These are phyloP conservation scores for Oreohelix idahoensis DNA, from an alignment of 1,140 invertebrate species.

Conservation along the genomic window DNA sequence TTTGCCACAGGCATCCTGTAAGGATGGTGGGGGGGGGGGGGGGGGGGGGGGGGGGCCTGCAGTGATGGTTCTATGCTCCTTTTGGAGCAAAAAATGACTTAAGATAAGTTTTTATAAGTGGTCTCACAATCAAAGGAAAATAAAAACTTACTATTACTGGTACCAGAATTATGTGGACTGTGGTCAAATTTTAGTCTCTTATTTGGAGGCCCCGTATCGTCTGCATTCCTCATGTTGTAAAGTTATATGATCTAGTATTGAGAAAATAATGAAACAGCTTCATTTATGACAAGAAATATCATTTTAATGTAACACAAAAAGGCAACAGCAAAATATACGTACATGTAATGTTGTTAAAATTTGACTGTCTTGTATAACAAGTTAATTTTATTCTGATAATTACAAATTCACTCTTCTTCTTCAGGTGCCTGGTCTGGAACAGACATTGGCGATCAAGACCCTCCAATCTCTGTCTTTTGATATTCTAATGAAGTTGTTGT, in stretches of 20 bases:
- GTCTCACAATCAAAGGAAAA: background rate
- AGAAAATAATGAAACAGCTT: background rate
- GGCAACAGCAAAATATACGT: no score
- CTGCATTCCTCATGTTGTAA: conserved; percentile 14
- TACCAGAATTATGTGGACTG: background rate
- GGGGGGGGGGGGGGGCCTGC: no score
- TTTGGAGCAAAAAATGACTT: no score
- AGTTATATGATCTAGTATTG: background rate
- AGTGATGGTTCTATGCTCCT: no score
- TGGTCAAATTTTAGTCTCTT: background rate
- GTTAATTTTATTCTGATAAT: background rate
- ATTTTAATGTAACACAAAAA: background rate
- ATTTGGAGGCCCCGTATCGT: background rate
- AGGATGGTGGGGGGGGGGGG: no score
- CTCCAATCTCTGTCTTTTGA: no score
- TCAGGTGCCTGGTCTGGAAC: no score
- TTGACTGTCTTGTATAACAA: background rate
- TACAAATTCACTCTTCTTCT: no score
- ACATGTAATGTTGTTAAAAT: no score
- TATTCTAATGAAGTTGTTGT: no score
- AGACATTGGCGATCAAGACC: no score
- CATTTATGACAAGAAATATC: background rate
- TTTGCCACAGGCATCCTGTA: no score
- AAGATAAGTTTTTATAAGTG: background rate
- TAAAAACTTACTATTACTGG: background rate